Percentiles rank a stretch among this genome's conserved stretches.
These are phyloP conservation scores for Acrobasis suavella DNA, from an alignment of 2,888 invertebrate genomes.

Conservation along the genomic window DNA sequence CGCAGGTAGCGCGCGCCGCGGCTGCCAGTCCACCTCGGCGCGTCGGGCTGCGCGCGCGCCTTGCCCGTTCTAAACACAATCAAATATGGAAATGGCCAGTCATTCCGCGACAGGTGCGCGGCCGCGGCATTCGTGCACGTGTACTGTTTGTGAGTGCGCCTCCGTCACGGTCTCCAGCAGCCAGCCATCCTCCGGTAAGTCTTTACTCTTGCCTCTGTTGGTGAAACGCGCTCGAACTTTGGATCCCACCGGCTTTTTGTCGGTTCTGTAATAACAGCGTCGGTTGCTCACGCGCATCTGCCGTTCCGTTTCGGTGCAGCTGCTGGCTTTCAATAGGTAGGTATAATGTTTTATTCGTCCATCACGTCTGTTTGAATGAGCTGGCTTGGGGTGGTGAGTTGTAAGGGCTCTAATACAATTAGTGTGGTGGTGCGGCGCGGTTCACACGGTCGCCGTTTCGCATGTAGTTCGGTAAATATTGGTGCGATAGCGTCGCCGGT, in stretches of 20 bases:
- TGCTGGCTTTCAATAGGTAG: slow-evolving; percentile 69
- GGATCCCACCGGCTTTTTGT: slow-evolving; percentile 55
- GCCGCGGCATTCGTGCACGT: slow-evolving; percentile 77
- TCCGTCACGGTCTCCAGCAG: slow-evolving; percentile 46
- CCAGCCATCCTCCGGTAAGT: slow-evolving; percentile 61
- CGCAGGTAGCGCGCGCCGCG: slow-evolving; percentile 75
- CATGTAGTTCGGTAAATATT: slow-evolving; percentile 74
- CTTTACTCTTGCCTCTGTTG: slow-evolving; percentile 44
- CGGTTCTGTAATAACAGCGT: slow-evolving; percentile 60
- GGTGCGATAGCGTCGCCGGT: slow-evolving; percentile 71
- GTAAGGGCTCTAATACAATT: slow-evolving; percentile 62
- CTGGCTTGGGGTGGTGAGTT: slow-evolving; percentile 46
- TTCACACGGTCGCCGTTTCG: slow-evolving; percentile 69
- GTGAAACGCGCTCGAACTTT: slow-evolving; percentile 47
- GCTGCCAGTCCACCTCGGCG: slow-evolving; percentile 72
- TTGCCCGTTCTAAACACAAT: slow-evolving; percentile 58
- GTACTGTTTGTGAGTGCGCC: slow-evolving; percentile 79
- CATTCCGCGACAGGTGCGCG: slow-evolving; percentile 81
- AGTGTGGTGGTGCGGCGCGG: slow-evolving; percentile 44
- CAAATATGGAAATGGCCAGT: slow-evolving; percentile 74
- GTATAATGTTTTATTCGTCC: slow-evolving; percentile 57
- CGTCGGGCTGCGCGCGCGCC: slow-evolving; percentile 76
- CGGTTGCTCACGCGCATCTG: slow-evolving; percentile 73
- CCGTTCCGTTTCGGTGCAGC: slow-evolving; percentile 72
- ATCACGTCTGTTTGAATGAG: slow-evolving; percentile 53